These are phyloP conservation scores for Spodoptera frugiperda DNA, from an alignment of 1,140 invertebrate genomes.

Conservation along the genomic window DNA sequence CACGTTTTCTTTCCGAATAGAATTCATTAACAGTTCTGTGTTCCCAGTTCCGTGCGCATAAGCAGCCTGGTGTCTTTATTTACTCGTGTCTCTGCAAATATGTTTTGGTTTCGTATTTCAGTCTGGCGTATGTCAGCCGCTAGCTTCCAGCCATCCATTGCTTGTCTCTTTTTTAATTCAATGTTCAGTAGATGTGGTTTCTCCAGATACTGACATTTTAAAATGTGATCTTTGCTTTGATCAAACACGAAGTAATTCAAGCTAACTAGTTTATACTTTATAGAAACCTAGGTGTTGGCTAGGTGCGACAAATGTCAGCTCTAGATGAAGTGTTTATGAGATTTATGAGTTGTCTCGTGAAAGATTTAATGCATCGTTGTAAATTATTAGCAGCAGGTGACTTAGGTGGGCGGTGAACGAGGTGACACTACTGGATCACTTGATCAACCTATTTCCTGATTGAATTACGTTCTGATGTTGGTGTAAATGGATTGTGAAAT, in stretches of 20 bases:
- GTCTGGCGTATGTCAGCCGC: constrained; percentile 34
- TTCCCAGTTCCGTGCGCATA: not conserved
- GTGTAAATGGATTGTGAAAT: not conserved
- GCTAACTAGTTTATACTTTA: too few species aligned
- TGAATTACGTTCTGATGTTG: not conserved
- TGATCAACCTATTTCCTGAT: not conserved
- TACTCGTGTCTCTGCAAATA: constrained; percentile 11
- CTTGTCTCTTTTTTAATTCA: constrained; percentile 11
- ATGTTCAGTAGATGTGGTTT: constrained; percentile 10
- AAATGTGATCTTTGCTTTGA: constrained; percentile 17
- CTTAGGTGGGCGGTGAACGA: not conserved
- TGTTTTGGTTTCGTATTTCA: constrained; percentile 26
- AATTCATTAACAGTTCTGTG: not conserved
- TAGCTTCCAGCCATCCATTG: not conserved
- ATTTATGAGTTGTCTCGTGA: not conserved
- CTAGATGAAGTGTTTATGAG: not conserved
- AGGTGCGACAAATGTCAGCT: constrained; percentile 5
- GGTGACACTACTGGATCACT: not conserved
- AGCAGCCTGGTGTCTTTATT: constrained; percentile 7
- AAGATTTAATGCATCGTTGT: constrained; percentile 18
- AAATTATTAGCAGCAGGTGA: constrained; percentile 22
- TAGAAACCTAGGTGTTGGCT: constrained; percentile 1
- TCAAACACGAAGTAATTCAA: constrained; percentile 9
- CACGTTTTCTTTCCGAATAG: not conserved
- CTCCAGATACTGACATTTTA: constrained; percentile 21